These are phyloP conservation scores for Euglossa dilemma DNA, from an alignment of 1,140 invertebrate species.

Conservation along the genomic window DNA sequence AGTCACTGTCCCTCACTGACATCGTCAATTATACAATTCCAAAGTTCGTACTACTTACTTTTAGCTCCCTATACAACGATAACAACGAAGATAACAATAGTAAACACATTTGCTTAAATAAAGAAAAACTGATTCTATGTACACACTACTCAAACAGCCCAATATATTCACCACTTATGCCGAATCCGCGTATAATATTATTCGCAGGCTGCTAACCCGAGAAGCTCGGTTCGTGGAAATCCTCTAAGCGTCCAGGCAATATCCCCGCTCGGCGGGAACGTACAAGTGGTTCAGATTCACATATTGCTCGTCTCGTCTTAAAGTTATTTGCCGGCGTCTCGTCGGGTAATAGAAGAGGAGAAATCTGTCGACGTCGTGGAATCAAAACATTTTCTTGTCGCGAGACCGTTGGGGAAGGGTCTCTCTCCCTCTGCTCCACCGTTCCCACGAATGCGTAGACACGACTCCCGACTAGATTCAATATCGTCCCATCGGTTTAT, in stretches of 20 bases:
- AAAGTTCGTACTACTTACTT: too few species aligned
- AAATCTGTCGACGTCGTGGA: constrained; percentile 39
- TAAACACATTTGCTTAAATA: neutral
- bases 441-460: constrained; percentile 34
- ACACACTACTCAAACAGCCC: neutral
- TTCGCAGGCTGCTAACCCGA: neutral
- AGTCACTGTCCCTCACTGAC: too few species aligned
- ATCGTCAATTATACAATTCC: too few species aligned
- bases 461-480: constrained; percentile 32
- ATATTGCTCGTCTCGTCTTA: constrained; percentile 14
- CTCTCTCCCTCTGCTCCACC: neutral
- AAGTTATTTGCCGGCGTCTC: constrained; percentile 27
- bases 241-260: neutral
- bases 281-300: neutral
- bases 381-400: constrained; percentile 29
- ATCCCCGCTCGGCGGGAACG: neutral
- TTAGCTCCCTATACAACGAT: too few species aligned
- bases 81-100: too few species aligned
- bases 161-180: neutral
- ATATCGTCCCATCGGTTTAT: constrained; percentile 43
- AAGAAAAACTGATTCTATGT: too few species aligned
- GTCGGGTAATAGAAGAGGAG: neutral
- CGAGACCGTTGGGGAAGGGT: neutral
- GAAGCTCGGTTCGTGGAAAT: neutral
- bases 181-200: neutral